Evolutionary conservation across 2,888 invertebrate genomes (phyloP), one percentile per base, ranked within the genome.

Genomic region (Reticulitermes lucifugus): DNA sequence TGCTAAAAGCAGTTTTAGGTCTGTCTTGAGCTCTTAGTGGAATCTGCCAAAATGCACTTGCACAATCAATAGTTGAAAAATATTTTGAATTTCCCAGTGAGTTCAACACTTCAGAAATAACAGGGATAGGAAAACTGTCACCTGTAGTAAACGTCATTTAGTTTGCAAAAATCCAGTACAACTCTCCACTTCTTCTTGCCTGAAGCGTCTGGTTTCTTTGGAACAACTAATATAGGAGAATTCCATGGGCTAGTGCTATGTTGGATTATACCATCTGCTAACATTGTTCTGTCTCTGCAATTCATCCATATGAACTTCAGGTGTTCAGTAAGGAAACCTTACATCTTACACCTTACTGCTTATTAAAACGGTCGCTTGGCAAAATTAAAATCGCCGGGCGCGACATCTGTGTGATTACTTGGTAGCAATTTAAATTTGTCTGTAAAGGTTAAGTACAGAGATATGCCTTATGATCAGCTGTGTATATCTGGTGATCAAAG

Each of bases 1-100:
- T 70, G 29, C 51, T 77, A 51, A 83, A 85, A 5, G 65, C 79
- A 9, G 85, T 85, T 46, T 85, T 83, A 6, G 21, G 14, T 59
- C 18, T 14, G 29, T 85, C 80, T 18, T 51, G 80, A 4, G 22
- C 25, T 5, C 59, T 21, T 9, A 70, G 70, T 46, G 6, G 4
- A 0, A 83, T 43, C 29, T 83, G 83, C 41, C 35, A 59, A 60
- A 80, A 85, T 4, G 80, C 79, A 59, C 83, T 79, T 3, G 85
- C 79, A 22, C 83, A 75, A 46, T 85, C 84, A 6, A 80, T 22
- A 6, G 81, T 43, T 0, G 80, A 14, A 59, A 83, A 79, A 70
- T 85, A 83, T 22, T 29, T 41, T 18, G 79, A 18, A 12, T 51
- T 41, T 25, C 55, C 51, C 9, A 83, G 65, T 46, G 77, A 51